These are phyloP conservation scores for Varanus komodoensis DNA, from an alignment of 2,113 vertebrate species.

Conservation along the genomic window DNA sequence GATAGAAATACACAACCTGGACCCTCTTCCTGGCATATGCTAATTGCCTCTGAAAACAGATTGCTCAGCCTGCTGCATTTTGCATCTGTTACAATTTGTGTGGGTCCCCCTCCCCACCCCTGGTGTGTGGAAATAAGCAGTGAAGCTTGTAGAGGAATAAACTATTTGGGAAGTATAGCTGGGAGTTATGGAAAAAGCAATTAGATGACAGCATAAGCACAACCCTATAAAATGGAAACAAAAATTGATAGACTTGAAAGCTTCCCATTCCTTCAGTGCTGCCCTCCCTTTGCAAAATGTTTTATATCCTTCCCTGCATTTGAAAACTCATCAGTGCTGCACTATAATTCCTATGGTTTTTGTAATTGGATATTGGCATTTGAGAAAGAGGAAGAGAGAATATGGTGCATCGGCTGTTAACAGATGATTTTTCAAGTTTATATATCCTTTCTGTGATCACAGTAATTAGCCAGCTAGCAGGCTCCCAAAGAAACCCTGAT, in stretches of 20 bases:
- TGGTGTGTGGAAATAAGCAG: not conserved
- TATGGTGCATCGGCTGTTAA: not conserved
- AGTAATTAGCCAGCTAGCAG: slow-evolving; percentile 19
- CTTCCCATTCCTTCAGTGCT: not conserved
- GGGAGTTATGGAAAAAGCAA: slow-evolving; percentile 27
- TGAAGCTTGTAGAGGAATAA: slow-evolving; percentile 33
- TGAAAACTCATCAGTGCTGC: not conserved
- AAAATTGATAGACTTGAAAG: slow-evolving; percentile 26
- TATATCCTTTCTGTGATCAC: not conserved
- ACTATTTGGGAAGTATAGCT: slow-evolving; percentile 14
- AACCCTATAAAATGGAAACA: slow-evolving; percentile 28
- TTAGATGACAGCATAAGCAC: slow-evolving; percentile 21
- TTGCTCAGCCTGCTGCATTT: slow-evolving; percentile 34
- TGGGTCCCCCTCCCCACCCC: not conserved
- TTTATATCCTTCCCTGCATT: not conserved
- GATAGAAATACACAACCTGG: not conserved
- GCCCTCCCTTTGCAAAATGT: slow-evolving; percentile 6
- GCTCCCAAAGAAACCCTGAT: not conserved
- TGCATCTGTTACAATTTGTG: not conserved
- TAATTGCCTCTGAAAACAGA: slow-evolving; percentile 33
- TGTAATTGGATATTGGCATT: slow-evolving; percentile 19
- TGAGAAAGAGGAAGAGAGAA: not conserved
- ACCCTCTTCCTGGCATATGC: slow-evolving; percentile 13
- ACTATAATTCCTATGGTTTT: slow-evolving; percentile 7
- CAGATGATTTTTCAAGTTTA: slow-evolving; percentile 35